These are phyloP conservation scores for Grammomys surdaster DNA, from an alignment of 2,113 vertebrate genomes.

Conservation along the genomic window DNA sequence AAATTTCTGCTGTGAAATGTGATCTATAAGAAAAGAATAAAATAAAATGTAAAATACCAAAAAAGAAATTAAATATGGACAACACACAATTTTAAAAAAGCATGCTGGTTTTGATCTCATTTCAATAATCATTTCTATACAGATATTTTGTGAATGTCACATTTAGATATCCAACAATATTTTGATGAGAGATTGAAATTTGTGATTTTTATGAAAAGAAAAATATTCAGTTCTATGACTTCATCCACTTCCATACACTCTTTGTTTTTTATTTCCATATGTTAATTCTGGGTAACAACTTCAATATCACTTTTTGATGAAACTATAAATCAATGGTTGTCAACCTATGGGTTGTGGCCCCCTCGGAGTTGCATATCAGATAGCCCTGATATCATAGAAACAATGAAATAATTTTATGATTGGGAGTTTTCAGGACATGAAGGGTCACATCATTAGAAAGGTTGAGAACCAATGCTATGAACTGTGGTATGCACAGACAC, in stretches of 20 bases:
- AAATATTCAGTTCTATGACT: neutral
- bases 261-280: no score
- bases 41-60: no score
- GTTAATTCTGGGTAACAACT: neutral
- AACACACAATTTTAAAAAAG: neutral
- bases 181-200: neutral
- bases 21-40: no score
- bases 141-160: neutral
- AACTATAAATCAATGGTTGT: neutral
- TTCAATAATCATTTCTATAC: neutral
- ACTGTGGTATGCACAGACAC: neutral
- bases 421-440: neutral
- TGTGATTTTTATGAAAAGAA: neutral
- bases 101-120: neutral
- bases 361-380: neutral
- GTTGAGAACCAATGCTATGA: neutral
- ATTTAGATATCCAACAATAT: neutral
- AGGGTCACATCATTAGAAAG: neutral
- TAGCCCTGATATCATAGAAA: neutral
- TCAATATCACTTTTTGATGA: neutral
- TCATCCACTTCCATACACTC: neutral
- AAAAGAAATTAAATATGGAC: no score
- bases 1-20: no score
- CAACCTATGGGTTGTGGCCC: neutral
- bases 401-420: neutral